Percentiles rank a stretch among this genome's conserved stretches.
Evolutionary conservation across 2,888 invertebrate species (phyloP).

Genomic region (Himalopsyche kuldschensis): DNA sequence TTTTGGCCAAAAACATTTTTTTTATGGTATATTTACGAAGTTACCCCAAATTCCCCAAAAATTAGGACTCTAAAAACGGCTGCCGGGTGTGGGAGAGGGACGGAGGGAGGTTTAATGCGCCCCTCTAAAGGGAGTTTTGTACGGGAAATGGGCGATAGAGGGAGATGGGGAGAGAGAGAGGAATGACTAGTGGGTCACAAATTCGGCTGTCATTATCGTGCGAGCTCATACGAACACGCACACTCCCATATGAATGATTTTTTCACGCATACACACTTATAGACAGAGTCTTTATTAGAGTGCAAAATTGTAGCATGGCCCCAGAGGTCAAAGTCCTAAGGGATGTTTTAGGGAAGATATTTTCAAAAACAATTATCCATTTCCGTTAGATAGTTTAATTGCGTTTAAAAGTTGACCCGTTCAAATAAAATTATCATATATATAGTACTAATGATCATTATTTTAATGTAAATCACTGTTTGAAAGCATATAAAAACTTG

Average conservation of each 20-base stretch:
- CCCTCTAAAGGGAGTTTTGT: slow-evolving; percentile 20
- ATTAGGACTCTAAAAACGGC: slow-evolving; percentile 62
- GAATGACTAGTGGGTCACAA: slow-evolving; percentile 38
- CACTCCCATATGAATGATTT: slow-evolving; percentile 25
- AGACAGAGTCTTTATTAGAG: slow-evolving; percentile 28
- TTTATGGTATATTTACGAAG: slow-evolving; percentile 57
- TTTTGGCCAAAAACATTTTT: not conserved
- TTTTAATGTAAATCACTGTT: no score
- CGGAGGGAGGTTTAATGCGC: slow-evolving; percentile 30
- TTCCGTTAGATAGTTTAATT: no score
- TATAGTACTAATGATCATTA: no score
- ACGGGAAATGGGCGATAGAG: slow-evolving; percentile 44
- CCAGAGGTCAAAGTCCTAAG: not conserved
- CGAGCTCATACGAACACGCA: slow-evolving; percentile 14
- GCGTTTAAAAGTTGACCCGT: no score
- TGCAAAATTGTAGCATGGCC: not conserved
- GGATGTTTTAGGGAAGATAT: not conserved
- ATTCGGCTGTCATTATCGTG: slow-evolving; percentile 40
- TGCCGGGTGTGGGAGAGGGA: slow-evolving; percentile 41
- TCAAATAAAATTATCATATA: no score
- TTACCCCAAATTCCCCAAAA: slow-evolving; percentile 64
- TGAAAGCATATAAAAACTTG: no score
- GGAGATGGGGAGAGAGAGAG: slow-evolving; percentile 26
- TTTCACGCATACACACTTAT: not conserved
- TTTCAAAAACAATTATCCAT: not conserved